A percentile compares a stretch with the other conserved stretches of the same genome.
Conservation (phyloP, 2,888 invertebrate genomes). For the Geotrupes spiniger region DNA sequence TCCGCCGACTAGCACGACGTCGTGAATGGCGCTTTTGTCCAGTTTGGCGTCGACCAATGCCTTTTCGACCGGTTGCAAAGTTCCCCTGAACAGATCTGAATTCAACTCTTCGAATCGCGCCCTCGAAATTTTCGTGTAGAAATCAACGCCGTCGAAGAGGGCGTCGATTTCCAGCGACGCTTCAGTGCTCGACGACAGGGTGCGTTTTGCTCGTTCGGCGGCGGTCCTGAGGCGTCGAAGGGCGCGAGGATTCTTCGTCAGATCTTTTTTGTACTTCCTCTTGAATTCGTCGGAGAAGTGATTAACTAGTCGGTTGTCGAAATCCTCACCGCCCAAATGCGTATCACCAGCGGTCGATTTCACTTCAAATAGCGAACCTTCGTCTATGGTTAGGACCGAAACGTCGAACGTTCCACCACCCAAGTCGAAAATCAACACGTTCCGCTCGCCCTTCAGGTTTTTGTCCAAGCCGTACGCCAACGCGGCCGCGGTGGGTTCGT, state of each 20-base stretch:
- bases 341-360: too few species aligned
- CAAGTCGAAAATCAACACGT: constrained; percentile 65
- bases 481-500: constrained; percentile 77
- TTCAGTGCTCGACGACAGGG: constrained; percentile 50
- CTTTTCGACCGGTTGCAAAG: constrained; percentile 75
- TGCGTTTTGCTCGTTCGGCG: constrained; percentile 54
- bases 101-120: constrained; percentile 76
- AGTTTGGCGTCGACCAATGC: constrained; percentile 75
- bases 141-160: constrained; percentile 52
- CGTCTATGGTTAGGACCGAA: constrained; percentile 78
- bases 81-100: constrained; percentile 68
- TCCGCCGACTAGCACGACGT: constrained; percentile 80
- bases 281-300: constrained; percentile 60
- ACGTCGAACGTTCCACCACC: constrained; percentile 75
- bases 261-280: constrained; percentile 52
- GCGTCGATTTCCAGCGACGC: constrained; percentile 55
- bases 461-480: constrained; percentile 70
- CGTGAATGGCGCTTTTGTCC: constrained; percentile 71
- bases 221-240: constrained; percentile 52
- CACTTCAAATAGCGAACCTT: constrained; percentile 64
- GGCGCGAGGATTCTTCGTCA: constrained; percentile 50
- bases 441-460: constrained; percentile 62
- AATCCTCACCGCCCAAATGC: too few species aligned
- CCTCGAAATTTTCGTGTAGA: constrained; percentile 69
- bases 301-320: constrained; percentile 57